A percentile compares a stretch with the other conserved stretches of the same genome.
phyloP scores from a whole-genome alignment of 2,113 vertebrate species.

The Stegastes partitus region DNA sequence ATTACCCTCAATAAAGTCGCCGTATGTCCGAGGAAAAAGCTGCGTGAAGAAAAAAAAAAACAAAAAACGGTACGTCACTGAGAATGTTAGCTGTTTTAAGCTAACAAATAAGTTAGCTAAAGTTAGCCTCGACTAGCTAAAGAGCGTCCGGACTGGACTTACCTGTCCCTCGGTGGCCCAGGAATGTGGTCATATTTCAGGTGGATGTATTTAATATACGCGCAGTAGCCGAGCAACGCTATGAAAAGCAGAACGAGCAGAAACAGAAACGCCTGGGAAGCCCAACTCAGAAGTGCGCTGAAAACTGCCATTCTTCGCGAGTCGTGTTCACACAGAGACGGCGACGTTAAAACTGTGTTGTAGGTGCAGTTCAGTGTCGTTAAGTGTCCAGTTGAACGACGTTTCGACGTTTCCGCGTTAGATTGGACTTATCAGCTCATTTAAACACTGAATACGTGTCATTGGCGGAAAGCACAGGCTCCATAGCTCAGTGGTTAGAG shows the following conservation, averaged over 20 bases:
- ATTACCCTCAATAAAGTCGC: background rate
- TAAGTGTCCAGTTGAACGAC: background rate
- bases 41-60: slow-evolving; percentile 8
- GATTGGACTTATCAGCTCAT: too few species aligned
- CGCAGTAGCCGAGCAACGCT: slow-evolving; percentile 41
- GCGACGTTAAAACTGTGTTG: background rate
- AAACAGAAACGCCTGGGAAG: rapidly evolving
- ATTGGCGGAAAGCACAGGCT: slow-evolving; percentile 26
- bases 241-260: slow-evolving; percentile 15
- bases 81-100: background rate
- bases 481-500: slow-evolving; percentile 81
- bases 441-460: background rate
- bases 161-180: slow-evolving; percentile 66
- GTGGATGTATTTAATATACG: slow-evolving; percentile 52
- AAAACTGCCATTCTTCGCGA: slow-evolving; percentile 31
- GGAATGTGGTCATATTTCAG: slow-evolving; percentile 69
- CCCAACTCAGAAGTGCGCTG: background rate
- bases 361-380: background rate
- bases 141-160: background rate
- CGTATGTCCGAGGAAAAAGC: slow-evolving; percentile 75
- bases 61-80: background rate
- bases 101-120: background rate
- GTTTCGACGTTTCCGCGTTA: background rate
- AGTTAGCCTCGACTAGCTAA: too few species aligned
- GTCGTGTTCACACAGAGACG: background rate